phyloP scores from a whole-genome alignment of 2,797 vertebrate species.

The Corythornis leucogaster region DNA sequence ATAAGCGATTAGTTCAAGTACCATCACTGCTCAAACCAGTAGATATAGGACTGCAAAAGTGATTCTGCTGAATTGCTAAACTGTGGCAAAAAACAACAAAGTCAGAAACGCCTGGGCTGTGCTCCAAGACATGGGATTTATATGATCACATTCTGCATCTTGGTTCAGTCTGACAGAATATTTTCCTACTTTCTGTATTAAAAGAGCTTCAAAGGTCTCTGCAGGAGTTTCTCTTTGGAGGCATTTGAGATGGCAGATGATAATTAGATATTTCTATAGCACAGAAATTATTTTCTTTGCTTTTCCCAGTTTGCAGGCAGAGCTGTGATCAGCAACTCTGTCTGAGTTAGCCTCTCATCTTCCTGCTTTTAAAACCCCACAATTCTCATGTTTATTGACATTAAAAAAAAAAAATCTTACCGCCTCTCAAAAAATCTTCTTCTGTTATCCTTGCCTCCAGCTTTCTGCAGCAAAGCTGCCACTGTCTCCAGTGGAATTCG shows the following conservation, averaged over 20 bases:
- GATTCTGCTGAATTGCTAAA: slow-evolving; percentile 62
- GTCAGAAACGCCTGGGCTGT: slow-evolving; percentile 49
- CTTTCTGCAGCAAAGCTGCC: background rate
- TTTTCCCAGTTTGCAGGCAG: background rate
- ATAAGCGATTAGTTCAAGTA: slow-evolving; percentile 11
- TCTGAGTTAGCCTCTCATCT: slow-evolving; percentile 46
- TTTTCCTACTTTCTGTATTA: slow-evolving; percentile 45
- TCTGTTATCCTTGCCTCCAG: background rate
- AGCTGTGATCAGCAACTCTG: slow-evolving; percentile 34
- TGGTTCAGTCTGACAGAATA: slow-evolving; percentile 41
- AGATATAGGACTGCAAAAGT: background rate
- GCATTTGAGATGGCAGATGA: slow-evolving; percentile 29
- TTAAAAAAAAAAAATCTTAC: background rate
- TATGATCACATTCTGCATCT: slow-evolving; percentile 52
- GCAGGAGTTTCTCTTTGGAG: slow-evolving; percentile 35
- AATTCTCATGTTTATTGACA: slow-evolving; percentile 8
- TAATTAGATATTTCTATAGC: slow-evolving; percentile 16
- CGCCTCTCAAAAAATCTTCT: background rate
- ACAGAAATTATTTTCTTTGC: background rate
- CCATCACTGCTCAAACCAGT: slow-evolving; percentile 2
- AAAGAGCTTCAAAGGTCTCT: slow-evolving; percentile 46
- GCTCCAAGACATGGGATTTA: slow-evolving; percentile 56
- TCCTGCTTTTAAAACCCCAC: slow-evolving; percentile 10
- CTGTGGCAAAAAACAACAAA: background rate
- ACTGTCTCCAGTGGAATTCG: background rate